Evolutionary conservation across 2,797 vertebrate genomes (phyloP).

Genomic region (Microctenopoma stevenorrisi): DNA sequence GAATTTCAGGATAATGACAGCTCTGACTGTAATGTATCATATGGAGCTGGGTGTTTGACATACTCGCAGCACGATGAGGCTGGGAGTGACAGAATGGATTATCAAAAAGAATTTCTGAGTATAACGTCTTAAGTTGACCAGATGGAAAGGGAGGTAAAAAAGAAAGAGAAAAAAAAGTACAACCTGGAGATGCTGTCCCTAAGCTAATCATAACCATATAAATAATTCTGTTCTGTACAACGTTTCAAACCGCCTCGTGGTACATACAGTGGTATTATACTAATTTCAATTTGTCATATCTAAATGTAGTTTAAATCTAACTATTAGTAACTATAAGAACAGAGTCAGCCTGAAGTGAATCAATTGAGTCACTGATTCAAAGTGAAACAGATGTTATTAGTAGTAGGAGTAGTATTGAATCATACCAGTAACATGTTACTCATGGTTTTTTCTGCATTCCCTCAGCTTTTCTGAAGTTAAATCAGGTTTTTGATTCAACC

Average conservation of each 20-base stretch:
- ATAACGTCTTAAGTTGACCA: conserved; percentile 52
- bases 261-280: no score
- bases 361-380: neutral
- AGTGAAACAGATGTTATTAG: neutral
- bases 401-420: conserved; percentile 2
- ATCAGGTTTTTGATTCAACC: conserved; percentile 44
- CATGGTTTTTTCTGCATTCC: conserved; percentile 10
- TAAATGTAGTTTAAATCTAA: neutral
- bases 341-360: neutral
- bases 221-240: neutral
- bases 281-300: neutral
- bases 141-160: conserved; percentile 35
- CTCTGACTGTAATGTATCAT: conserved; percentile 45
- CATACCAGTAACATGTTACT: conserved; percentile 10
- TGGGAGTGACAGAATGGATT: conserved; percentile 54
- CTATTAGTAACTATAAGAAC: neutral
- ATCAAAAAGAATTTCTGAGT: conserved; percentile 67
- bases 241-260: neutral
- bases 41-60: conserved; percentile 40
- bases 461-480: conserved; percentile 33
- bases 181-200: conserved; percentile 26
- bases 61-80: conserved; percentile 20
- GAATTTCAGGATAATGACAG: conserved; percentile 41
- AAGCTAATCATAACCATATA: neutral
- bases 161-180: neutral